phyloP scores from a whole-genome alignment of 2,888 invertebrate genomes.

The Steinernema carpocapsae region DNA sequence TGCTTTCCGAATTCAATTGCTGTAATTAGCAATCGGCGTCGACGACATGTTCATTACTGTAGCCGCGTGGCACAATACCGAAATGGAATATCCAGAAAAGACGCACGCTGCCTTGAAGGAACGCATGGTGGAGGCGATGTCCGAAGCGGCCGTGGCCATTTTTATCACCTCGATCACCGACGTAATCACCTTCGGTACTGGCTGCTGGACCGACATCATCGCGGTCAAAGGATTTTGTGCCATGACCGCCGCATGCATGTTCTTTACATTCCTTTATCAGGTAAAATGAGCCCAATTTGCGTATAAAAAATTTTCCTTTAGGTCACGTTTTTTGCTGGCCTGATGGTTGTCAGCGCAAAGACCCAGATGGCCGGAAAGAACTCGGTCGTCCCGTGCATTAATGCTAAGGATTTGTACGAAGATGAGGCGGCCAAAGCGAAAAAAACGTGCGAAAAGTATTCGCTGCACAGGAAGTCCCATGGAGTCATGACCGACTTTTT shows the following conservation, averaged over 20 bases:
- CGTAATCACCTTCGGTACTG: slow-evolving; percentile 84
- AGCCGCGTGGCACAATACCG: slow-evolving; percentile 89
- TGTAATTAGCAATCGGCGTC: slow-evolving; percentile 83
- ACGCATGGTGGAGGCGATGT: slow-evolving; percentile 85
- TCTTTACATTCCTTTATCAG: slow-evolving; percentile 89
- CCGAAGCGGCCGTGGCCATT: slow-evolving; percentile 91
- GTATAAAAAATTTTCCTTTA: slow-evolving; percentile 71
- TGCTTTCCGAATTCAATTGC: neutral
- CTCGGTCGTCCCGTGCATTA: slow-evolving; percentile 57
- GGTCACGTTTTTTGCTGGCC: slow-evolving; percentile 88
- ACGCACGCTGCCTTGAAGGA: slow-evolving; percentile 76
- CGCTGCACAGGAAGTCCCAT: slow-evolving; percentile 45
- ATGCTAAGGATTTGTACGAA: slow-evolving; percentile 46
- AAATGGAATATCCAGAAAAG: slow-evolving; percentile 69
- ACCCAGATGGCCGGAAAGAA: slow-evolving; percentile 82
- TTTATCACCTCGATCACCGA: slow-evolving; percentile 90
- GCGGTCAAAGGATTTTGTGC: slow-evolving; percentile 92
- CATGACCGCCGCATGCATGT: slow-evolving; percentile 89
- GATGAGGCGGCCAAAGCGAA: slow-evolving; percentile 20
- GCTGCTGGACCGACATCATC: slow-evolving; percentile 88
- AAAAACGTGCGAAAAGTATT: neutral
- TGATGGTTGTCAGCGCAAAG: slow-evolving; percentile 87
- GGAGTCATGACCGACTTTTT: slow-evolving; percentile 63
- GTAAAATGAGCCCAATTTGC: slow-evolving; percentile 36
- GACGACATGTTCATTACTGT: slow-evolving; percentile 95